Percentiles rank a stretch among this genome's conserved stretches.
Conservation (phyloP, 2,113 vertebrate genomes). For the Podilymbus podiceps region DNA sequence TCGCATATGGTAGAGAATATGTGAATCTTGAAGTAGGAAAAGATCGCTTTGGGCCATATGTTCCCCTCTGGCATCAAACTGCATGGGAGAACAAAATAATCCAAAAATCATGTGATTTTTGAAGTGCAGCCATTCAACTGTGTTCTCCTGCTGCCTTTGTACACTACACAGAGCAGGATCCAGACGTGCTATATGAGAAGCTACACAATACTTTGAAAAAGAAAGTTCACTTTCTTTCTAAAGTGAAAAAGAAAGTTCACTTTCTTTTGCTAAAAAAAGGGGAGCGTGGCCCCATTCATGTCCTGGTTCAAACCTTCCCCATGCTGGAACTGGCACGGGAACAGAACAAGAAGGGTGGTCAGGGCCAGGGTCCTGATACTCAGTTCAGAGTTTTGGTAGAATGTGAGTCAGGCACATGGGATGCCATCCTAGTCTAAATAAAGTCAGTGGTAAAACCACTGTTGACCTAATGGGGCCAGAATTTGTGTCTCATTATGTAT, state of each 20-base stretch:
- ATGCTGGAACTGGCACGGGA: neutral
- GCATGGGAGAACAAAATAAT: constrained; percentile 18
- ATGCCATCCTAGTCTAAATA: neutral
- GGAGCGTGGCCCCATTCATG: neutral
- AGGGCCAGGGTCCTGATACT: neutral
- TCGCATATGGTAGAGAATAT: neutral
- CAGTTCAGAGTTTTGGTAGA: neutral
- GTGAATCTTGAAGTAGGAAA: neutral
- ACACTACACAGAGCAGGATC: neutral
- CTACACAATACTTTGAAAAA: neutral
- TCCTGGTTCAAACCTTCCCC: neutral
- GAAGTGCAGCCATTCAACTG: neutral
- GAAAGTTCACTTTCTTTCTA: too few species aligned
- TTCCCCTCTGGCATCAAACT: constrained; percentile 2
- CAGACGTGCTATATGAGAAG: neutral
- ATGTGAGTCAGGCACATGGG: neutral
- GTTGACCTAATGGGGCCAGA: neutral
- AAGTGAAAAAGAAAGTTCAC: too few species aligned
- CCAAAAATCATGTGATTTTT: constrained; percentile 24
- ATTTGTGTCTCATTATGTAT: neutral
- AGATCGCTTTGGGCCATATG: neutral
- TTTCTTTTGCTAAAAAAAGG: neutral
- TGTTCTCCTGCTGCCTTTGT: neutral
- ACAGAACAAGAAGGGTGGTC: neutral
- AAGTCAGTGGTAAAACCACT: neutral